A percentile compares a stretch with the other conserved stretches of the same genome.
phyloP scores from a whole-genome alignment of 2,888 invertebrate genomes.

The Cenopis cana region DNA sequence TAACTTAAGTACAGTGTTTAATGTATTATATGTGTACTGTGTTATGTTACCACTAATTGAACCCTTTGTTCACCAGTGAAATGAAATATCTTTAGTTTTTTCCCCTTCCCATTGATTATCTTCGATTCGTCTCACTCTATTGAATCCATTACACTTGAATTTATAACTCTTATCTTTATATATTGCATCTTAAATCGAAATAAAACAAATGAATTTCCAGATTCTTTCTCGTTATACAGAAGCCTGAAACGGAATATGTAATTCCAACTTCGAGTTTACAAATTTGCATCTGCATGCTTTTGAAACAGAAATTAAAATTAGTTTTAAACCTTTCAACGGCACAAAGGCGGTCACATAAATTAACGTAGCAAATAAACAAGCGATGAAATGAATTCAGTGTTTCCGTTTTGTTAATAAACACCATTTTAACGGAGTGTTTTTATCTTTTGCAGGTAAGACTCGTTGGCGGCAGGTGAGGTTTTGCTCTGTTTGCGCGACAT shows the following conservation, averaged over 20 bases:
- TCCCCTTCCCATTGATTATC: slow-evolving; percentile 28
- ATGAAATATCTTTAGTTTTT: slow-evolving; percentile 23
- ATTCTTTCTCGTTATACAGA: slow-evolving; percentile 21
- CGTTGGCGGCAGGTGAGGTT: slow-evolving; percentile 62
- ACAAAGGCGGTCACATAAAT: slow-evolving; percentile 31
- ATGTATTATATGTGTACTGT: too few species aligned
- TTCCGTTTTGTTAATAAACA: slow-evolving; percentile 38
- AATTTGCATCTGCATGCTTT: slow-evolving; percentile 25
- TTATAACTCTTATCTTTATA: slow-evolving; percentile 8
- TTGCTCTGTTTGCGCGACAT: slow-evolving; percentile 72
- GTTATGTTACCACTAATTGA: background rate
- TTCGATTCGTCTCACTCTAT: slow-evolving; percentile 28
- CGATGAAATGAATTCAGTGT: slow-evolving; percentile 33
- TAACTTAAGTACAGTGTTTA: too few species aligned
- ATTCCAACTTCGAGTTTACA: slow-evolving; percentile 1
- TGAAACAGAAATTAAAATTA: slow-evolving; percentile 30
- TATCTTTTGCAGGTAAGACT: slow-evolving; percentile 77
- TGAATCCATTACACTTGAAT: slow-evolving; percentile 32
- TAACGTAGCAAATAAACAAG: slow-evolving; percentile 28
- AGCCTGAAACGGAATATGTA: slow-evolving; percentile 27
- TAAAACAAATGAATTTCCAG: slow-evolving; percentile 9
- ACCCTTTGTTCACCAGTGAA: background rate
- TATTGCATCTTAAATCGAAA: too few species aligned
- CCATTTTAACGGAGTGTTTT: slow-evolving; percentile 60
- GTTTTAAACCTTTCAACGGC: slow-evolving; percentile 27